Base-by-base conservation (phyloP, 2,888 invertebrate species). In the Leucozona laternaria region DNA sequence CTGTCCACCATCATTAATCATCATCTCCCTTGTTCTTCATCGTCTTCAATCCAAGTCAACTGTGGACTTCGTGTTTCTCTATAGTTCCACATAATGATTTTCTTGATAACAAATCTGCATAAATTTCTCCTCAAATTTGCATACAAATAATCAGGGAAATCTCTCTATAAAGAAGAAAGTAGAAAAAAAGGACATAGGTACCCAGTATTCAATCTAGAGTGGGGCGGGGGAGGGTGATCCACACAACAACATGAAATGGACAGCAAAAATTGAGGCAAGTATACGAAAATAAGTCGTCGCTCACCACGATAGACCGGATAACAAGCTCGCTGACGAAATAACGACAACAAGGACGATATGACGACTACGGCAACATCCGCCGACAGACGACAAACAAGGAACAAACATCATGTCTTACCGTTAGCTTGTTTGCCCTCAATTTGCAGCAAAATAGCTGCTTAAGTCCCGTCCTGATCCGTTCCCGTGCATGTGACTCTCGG, bases 121-220 rank as follows among this genome's bases (percentile, higher is more conserved):
- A 89, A 89, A 90, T 89, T 88, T 88, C 88, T 88, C 88, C 88
- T 89, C 22, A 88, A 89, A 90, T 90, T 90, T 89, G 88, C 89
- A 89, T 89, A 89, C 88, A 90, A 90, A 89, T 89, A 90, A 89
- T 90, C 90, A 88, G 82, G 50, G 70, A 64, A 70, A 60, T 48
- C 79, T 71, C 58, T 60, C 25, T 55, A 45, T 53, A 34, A 22
- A n/a, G 8, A 28, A 20, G 64, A 70, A 34, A 68, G 50, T 64
- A 48, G 4, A 7, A 15, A 31, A 70, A 70, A 55, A 70, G 40
- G 31, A 70, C 70, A 55, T 70, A 77, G 62, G 62, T 55, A 77
- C 62, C 62, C 40, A 34, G 62, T 58, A 60, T 68, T 71, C 71
- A 68, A 45, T 20, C 20, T 10, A n/a, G 3, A 17, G 11, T 2